These are phyloP conservation scores for Penaeus vannamei DNA, from an alignment of 1,140 invertebrate genomes.

Conservation along the genomic window DNA sequence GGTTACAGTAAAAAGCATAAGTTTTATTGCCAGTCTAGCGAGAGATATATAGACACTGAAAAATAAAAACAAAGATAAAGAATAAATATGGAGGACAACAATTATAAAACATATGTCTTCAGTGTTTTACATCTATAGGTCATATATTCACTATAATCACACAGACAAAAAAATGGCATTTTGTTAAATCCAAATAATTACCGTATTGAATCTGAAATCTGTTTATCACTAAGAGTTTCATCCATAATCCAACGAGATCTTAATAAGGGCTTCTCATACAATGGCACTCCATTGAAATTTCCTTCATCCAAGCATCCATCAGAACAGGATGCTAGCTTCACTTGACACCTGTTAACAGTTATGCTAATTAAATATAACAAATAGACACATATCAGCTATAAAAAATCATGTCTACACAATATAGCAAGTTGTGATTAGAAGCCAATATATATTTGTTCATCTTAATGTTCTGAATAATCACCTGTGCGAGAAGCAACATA, in stretches of 20 bases:
- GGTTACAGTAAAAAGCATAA: slow-evolving; percentile 70
- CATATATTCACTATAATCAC: not conserved
- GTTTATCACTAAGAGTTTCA: slow-evolving; percentile 51
- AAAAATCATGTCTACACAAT: not conserved
- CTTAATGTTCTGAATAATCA: not conserved
- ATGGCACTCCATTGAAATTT: slow-evolving; percentile 66
- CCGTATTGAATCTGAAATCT: slow-evolving; percentile 64
- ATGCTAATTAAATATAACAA: not conserved
- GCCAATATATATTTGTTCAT: not conserved
- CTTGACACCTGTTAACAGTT: slow-evolving; percentile 45
- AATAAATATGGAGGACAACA: not conserved
- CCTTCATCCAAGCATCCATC: slow-evolving; percentile 66
- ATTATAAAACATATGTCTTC: no score
- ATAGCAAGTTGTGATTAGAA: not conserved
- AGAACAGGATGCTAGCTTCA: slow-evolving; percentile 59
- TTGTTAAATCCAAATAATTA: not conserved
- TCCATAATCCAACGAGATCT: slow-evolving; percentile 67
- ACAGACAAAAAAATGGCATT: not conserved
- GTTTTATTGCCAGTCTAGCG: not conserved
- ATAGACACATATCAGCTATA: not conserved
- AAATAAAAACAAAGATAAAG: not conserved
- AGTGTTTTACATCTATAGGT: not conserved
- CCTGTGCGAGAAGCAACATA: not conserved
- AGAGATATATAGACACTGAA: not conserved
- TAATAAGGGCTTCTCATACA: slow-evolving; percentile 66